Evolutionary conservation across 2,797 vertebrate species (phyloP), one percentile per base, ranked within the genome.

Genomic region (Semaprochilodus insignis): DNA sequence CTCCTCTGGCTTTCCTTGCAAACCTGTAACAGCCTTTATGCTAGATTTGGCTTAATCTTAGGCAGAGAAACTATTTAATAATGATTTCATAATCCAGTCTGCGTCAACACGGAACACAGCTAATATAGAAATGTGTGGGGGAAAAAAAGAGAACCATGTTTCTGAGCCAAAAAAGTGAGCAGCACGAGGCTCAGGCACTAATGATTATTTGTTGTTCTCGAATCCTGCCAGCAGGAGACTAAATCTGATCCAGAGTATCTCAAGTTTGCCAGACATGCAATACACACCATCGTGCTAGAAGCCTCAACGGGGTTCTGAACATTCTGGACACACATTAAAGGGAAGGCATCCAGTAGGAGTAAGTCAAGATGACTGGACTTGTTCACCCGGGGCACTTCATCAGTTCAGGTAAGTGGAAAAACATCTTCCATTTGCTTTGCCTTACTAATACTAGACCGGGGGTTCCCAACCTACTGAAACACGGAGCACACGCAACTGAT

Each of bases 231-330:
- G 55, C 69, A 67, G 10, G 14, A 54, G 40, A 80, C 69, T 74
- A 65, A 66, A 57, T 69, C 54, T 69, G 81, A 85, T 44, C 40
- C 73, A 83, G 52, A 80, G 62, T 36, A 17, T 66, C 25, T 71
- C 23, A 74, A 71, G 44, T 23, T 81, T 83, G 81, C 82, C 70
- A 81, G 75, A 81, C 78, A n/a, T 80, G 71, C 78, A 75, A 75
- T 59, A 74, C 51, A 81, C 63, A 81, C 74, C 78, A 77, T 40
- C 55, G 62, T 48, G 74, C 78, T 77, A 59, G 79, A 74, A 60
- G 74, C 79, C 51, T 69, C 60, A 31, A 51, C 74, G 74, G 63
- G 62, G 34, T 40, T 16, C 57, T 67, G 44, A 44, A 31, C 59
- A 65, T 70, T 69, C 74, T 62, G 55, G 63, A 83, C 77, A 83